phyloP scores from a whole-genome alignment of 2,113 vertebrate genomes.

The Rhabdomys dilectus region DNA sequence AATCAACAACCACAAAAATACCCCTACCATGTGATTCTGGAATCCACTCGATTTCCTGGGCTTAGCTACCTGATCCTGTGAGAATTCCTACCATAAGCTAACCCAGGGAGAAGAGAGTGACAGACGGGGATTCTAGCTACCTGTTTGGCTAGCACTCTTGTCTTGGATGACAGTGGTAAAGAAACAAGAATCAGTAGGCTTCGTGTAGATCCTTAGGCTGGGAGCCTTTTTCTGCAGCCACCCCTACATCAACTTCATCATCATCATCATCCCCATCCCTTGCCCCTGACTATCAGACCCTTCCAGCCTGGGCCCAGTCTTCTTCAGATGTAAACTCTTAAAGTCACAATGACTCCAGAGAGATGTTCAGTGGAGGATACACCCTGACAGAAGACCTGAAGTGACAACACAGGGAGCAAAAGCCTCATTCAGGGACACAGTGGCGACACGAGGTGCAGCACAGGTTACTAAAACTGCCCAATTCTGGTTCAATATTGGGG shows the following conservation, averaged over 20 bases:
- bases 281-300: accelerated
- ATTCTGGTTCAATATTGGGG: accelerated
- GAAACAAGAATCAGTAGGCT: not conserved
- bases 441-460: accelerated
- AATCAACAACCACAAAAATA: not conserved
- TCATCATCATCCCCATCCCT: too few relatives aligned
- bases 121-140: accelerated
- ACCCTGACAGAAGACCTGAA: too few relatives aligned
- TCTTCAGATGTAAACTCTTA: not conserved
- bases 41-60: too few relatives aligned
- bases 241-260: accelerated
- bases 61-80: accelerated
- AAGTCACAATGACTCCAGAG: accelerated
- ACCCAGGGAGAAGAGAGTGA: accelerated
- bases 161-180: not conserved
- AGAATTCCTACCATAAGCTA: accelerated
- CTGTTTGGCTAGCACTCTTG: accelerated
- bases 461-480: accelerated
- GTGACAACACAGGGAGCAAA: accelerated
- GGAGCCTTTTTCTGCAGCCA: accelerated
- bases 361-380: accelerated
- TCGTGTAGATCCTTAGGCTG: accelerated
- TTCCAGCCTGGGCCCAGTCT: accelerated
- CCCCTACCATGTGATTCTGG: not conserved
- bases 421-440: not conserved